phyloP scores from a whole-genome alignment of 2,888 invertebrate species.

The Ormyrus rosae region DNA sequence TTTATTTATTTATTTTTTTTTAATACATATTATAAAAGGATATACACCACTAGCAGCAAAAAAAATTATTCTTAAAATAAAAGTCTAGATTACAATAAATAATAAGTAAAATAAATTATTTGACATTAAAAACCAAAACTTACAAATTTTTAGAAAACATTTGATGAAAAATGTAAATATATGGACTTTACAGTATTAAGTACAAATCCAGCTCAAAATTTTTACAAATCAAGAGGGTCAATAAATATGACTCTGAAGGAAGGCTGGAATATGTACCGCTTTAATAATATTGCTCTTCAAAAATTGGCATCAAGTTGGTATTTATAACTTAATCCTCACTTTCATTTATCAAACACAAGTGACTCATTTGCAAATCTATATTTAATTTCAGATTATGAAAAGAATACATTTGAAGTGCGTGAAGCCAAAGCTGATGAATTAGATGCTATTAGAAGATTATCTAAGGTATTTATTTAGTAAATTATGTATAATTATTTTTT shows the following conservation, averaged over 20 bases:
- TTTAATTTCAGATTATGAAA: conserved; percentile 38
- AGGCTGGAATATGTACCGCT: conserved; percentile 83
- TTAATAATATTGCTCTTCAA: conserved; percentile 61
- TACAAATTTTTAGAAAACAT: conserved; percentile 67
- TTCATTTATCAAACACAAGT: neutral
- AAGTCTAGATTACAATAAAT: too few relatives aligned
- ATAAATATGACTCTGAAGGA: conserved; percentile 81
- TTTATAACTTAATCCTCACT: conserved; percentile 25
- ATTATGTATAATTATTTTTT: neutral
- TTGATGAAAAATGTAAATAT: conserved; percentile 78
- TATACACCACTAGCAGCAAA: too few relatives aligned
- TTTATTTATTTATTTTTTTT: neutral
- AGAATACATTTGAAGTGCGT: conserved; percentile 24
- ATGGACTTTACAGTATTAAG: conserved; percentile 88
- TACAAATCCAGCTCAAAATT: conserved; percentile 89
- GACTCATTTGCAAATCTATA: neutral
- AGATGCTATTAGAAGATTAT: conserved; percentile 42
- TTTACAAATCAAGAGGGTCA: conserved; percentile 85
- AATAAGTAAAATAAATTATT: too few relatives aligned
- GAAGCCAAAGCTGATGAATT: conserved; percentile 46
- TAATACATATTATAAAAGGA: neutral
- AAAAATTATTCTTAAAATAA: too few relatives aligned
- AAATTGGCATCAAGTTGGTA: conserved; percentile 48
- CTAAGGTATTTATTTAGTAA: conserved; percentile 38
- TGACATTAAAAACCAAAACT: too few relatives aligned